Base-by-base conservation (phyloP, 92 coral and sea anemone species). In the Virgularia gustaviana region DNA sequence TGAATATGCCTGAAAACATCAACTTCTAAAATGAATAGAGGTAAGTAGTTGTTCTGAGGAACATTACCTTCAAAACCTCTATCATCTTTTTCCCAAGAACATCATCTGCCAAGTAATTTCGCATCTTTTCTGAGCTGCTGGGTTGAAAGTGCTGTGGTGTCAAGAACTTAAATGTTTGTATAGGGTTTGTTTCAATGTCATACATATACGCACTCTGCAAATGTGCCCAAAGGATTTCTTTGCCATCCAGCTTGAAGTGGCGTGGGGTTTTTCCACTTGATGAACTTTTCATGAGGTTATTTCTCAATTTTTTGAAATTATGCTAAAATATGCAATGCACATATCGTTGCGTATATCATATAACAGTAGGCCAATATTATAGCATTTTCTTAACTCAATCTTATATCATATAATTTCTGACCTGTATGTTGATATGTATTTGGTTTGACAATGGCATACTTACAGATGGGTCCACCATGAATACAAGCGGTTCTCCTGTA, bases 61-160 rank as follows among this genome's bases (percentile, higher is more conserved):
- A n/a, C n/a, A n/a, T 15, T 78, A 79, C 84, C 75, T 79, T 28
- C 9, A 79, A 16, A 35, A 79, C 79, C 31, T 72, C 78, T 27
- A 62, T 1, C 85, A 80, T 80, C 39, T 58, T 9, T 44, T 61
- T 72, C 8, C 79, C 85, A 24, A 80, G 60, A 2, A 80, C 84
- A 72, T 79, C 84, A 60, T 79, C 84, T 6, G 84, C 84, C 0
- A 79, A 65, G 42, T 79, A 72, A 53, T 79, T 79, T 2, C 84
- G 16, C 84, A 79, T 79, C 23, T 79, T 79, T 16, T 39, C 84
- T 3, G 84, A 78, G 72, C 84, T 79, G 5, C 84, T 32, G 5
- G 79, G 84, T 7, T 59, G 65, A 23, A 79, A 79, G 41, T 79
- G 84, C 62, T 79, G 63, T 0, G 84, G 84, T 1, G 84, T 71